phyloP scores from a whole-genome alignment of 2,797 vertebrate genomes.

The Sandelia bainsii region DNA sequence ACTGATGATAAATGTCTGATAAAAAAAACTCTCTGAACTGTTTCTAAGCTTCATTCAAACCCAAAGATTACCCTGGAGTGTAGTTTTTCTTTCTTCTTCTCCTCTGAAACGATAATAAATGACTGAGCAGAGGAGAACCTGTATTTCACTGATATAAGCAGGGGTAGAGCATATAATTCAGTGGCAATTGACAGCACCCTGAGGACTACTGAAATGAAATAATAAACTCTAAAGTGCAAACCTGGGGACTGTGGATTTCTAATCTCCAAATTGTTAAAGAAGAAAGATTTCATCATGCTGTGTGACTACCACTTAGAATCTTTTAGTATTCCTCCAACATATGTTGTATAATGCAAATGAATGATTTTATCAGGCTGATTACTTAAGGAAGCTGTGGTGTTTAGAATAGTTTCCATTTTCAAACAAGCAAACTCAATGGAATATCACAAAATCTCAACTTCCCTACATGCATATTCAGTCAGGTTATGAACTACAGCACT shows the following conservation, averaged over 20 bases:
- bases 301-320: constrained; percentile 24
- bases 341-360: constrained; percentile 15
- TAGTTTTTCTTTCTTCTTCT: neutral
- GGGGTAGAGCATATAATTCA: constrained; percentile 56
- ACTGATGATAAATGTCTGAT: constrained; percentile 44
- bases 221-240: constrained; percentile 67
- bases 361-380: constrained; percentile 4
- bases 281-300: constrained; percentile 34
- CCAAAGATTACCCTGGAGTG: constrained; percentile 31
- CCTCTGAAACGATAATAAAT: constrained; percentile 39
- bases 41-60: constrained; percentile 38
- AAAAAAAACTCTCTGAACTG: constrained; percentile 37
- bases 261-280: constrained; percentile 43
- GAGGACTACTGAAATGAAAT: constrained; percentile 62
- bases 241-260: constrained; percentile 31
- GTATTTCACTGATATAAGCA: constrained; percentile 60
- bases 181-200: constrained; percentile 61
- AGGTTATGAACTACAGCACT: constrained; percentile 5
- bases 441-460: neutral
- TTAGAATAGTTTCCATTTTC: neutral
- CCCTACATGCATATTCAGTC: neutral
- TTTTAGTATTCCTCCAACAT: constrained; percentile 2
- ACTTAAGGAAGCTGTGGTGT: neutral
- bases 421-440: constrained; percentile 17
- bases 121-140: constrained; percentile 28